Conservation (phyloP, 2,888 invertebrate species). For the Lepidochrysops patricia region DNA sequence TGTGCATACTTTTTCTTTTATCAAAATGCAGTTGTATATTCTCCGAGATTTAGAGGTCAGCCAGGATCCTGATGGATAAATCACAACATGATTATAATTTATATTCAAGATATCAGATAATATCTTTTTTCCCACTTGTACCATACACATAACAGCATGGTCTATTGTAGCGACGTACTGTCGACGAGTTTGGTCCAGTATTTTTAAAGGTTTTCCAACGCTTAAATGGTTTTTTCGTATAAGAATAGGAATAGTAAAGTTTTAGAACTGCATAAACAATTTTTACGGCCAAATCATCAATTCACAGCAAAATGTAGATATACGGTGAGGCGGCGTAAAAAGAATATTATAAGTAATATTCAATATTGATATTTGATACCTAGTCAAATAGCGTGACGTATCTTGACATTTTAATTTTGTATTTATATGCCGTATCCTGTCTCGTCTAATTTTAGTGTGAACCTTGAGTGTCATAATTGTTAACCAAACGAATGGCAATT, state of each 20-base stretch:
- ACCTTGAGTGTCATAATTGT: no score
- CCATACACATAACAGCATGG: slow-evolving; percentile 30
- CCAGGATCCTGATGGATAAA: not conserved
- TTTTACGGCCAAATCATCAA: not conserved
- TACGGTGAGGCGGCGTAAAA: no score
- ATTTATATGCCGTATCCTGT: no score
- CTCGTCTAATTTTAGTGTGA: no score
- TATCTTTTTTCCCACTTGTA: slow-evolving; percentile 13
- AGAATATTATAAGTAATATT: no score
- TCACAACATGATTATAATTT: not conserved
- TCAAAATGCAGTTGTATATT: no score
- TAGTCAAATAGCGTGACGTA: no score
- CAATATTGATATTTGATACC: no score
- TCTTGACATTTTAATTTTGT: no score
- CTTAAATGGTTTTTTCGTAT: slow-evolving; percentile 15
- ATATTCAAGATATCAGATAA: not conserved
- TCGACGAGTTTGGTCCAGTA: slow-evolving; percentile 27
- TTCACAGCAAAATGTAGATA: no score
- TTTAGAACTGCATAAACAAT: not conserved
- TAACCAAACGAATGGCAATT: no score
- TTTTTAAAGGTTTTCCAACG: slow-evolving; percentile 32
- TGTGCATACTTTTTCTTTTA: no score
- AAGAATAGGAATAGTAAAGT: not conserved
- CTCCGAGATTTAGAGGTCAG: not conserved
- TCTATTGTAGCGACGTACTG: slow-evolving; percentile 33